Base-by-base conservation (phyloP, 2,888 invertebrate genomes). In the Diloba caeruleocephala region DNA sequence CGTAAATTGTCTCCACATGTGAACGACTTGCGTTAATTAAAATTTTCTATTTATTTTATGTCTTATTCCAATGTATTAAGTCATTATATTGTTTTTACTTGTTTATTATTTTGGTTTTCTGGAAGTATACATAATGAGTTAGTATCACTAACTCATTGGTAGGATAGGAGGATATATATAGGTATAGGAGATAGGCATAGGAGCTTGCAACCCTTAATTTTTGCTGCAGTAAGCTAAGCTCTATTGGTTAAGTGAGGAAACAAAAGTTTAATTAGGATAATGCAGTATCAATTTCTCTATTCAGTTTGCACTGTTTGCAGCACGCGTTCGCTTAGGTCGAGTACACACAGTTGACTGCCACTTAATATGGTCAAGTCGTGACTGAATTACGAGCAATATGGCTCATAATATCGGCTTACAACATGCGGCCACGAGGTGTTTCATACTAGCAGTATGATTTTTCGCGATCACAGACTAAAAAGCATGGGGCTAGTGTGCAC, bases 1-100 rank as follows among this genome's bases (percentile, higher is more conserved):
- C 81, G 80, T 85, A 85, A 87, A 85, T 87, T 85, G 81, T 84
- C 78, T 81, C 83, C 84, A 86, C 84, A 87, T 88, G 85, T 85
- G 85, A 79, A 76, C 78, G 75, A 78, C 79, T 81, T 68, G 62
- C 76, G 80, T 80, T 87, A 82, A 85, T 87, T 88, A 84, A 83
- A 84, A 78, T 84, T 86, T 80, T 78, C 76, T 79, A 70, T 78
- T 65, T 69, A 61, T 74, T 63, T 71, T 73, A 68, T 71, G 61
- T 75, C 63, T 77, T 71, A 74, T 64, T 55, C 50, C 56, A 60
- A 65, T 61, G 48, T 44, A 61, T 65, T 59, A 54, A 52, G 37
- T 39, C 23, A 44, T 54, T 32, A 39, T 52, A 53, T 42, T 50
- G 45, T 15, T 48, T 13, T 42, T 60, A 59, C 34, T 50, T 13